A percentile compares a stretch with the other conserved stretches of the same genome.
phyloP scores from a whole-genome alignment of 2,113 vertebrate genomes.

The Phyllopteryx taeniolatus region DNA sequence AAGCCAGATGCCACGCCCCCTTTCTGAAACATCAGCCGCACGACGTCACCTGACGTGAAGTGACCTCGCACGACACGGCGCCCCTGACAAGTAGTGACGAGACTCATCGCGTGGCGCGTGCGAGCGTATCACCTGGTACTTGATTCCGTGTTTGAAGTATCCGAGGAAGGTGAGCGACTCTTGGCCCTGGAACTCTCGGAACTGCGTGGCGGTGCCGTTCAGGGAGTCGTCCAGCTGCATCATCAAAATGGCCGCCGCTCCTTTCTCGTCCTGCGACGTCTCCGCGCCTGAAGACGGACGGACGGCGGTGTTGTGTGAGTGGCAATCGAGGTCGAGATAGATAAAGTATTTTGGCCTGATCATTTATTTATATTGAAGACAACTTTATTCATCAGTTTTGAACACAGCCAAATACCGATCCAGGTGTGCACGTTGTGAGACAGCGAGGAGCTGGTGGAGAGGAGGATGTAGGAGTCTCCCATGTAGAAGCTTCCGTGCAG shows the following conservation, averaged over 20 bases:
- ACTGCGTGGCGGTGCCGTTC: conserved; percentile 50
- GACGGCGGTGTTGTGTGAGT: neutral
- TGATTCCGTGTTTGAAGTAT: conserved; percentile 71
- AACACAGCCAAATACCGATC: conserved; percentile 53
- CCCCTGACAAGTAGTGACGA: neutral
- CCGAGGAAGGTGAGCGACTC: conserved; percentile 65
- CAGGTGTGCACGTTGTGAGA: conserved; percentile 66
- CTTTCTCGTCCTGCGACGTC: conserved; percentile 62
- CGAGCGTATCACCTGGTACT: conserved; percentile 60
- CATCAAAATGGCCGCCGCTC: conserved; percentile 63
- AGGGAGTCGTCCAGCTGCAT: conserved; percentile 66
- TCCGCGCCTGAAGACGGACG: conserved; percentile 46
- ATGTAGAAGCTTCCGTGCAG: conserved; percentile 64
- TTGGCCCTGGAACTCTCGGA: conserved; percentile 59
- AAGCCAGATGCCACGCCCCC: conserved; percentile 76
- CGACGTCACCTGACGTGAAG: neutral
- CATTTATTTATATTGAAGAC: too few relatives aligned
- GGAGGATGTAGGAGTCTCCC: conserved; percentile 70
- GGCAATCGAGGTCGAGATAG: too few relatives aligned
- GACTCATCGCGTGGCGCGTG: neutral
- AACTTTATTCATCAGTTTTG: too few relatives aligned
- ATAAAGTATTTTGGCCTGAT: too few relatives aligned
- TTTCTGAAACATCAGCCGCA: conserved; percentile 44
- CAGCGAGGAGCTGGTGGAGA: conserved; percentile 45
- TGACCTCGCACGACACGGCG: too few relatives aligned